Base-by-base conservation (phyloP, 64 coral and sea anemone genomes). In the Exaiptasia diaphana region DNA sequence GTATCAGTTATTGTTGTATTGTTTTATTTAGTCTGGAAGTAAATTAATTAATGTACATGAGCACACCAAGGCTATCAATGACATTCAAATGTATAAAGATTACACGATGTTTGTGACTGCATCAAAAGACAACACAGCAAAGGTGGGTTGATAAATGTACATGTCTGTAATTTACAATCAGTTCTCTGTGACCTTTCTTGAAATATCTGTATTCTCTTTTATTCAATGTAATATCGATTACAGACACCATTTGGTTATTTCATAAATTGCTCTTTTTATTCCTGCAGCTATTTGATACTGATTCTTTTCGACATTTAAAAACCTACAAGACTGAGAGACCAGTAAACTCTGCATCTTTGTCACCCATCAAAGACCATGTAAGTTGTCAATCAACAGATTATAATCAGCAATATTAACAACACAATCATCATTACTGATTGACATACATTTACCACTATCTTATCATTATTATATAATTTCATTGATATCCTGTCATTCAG, bases 251-350 rank as follows among this genome's bases (percentile, higher is more conserved):
- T 64, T 64, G 3, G 28, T 24, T 64, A 7, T 30, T 64, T 31
- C 13, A 30, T 64, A 64, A 31, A 14, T 5, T 50, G 20, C 50
- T 34, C 10, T 53, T 27, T 35, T 78, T n/a, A 62, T 77, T 85
- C 23, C 35, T 74, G 13, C 43, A 99, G 95, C 79, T 99, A 33
- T 99, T 99, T 89, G 95, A 99, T 80, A 92, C 95, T 53, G 90
- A 93, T 80, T 84, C 89, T 0, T 37, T 99, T 72, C 71, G 80
- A 71, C 95, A 89, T 67, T 75, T 99, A 46, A 99, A 99, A 56
- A 99, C 95, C 3, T 99, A 93, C 80, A 99, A 92, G 74, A 99
- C 95, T 53, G 95, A 99, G 36, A 88, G 95, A 32, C 95, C 95
- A 36, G 89, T 99, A 5, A 99, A 99, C 68, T 99, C 95, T 8